Evolutionary conservation across 2,888 invertebrate genomes (phyloP).

Genomic region (Eupithecia centaureata): DNA sequence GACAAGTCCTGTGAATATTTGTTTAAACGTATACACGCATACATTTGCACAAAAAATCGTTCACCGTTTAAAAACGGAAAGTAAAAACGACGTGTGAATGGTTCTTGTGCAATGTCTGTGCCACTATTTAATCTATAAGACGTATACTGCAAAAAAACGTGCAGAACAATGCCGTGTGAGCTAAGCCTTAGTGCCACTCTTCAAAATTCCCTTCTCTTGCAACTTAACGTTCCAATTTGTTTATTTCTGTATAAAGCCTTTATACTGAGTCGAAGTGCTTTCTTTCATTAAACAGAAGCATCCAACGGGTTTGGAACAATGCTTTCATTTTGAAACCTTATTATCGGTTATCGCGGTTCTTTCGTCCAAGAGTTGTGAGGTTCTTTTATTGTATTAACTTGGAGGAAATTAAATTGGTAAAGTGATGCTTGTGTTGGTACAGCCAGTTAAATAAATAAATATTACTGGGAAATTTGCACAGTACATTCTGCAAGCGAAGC

Average conservation of each 20-base stretch:
- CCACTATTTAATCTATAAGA: too few species aligned
- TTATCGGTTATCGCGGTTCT: slow-evolving; percentile 12
- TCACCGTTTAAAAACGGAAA: too few species aligned
- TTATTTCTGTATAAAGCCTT: slow-evolving; percentile 3
- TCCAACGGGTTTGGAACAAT: slow-evolving; percentile 9
- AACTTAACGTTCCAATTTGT: not conserved
- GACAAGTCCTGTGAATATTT: too few species aligned
- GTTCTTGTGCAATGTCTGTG: too few species aligned
- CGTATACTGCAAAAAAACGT: too few species aligned
- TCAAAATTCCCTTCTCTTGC: not conserved
- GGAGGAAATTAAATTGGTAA: not conserved
- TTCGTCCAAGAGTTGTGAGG: not conserved
- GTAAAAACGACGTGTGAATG: too few species aligned
- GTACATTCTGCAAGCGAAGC: too few species aligned
- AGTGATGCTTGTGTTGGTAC: not conserved
- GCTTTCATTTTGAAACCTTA: slow-evolving; percentile 9
- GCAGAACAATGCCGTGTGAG: too few species aligned
- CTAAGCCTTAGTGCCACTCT: not conserved
- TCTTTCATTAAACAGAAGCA: slow-evolving; percentile 12
- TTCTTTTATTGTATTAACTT: slow-evolving; percentile 4
- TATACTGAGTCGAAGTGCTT: slow-evolving; percentile 11
- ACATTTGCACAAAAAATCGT: too few species aligned
- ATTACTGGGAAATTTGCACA: too few species aligned
- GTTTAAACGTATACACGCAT: too few species aligned
- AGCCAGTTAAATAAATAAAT: too few species aligned